phyloP scores from a whole-genome alignment of 2,797 vertebrate genomes.

The Rhabdophis nuchalis region DNA sequence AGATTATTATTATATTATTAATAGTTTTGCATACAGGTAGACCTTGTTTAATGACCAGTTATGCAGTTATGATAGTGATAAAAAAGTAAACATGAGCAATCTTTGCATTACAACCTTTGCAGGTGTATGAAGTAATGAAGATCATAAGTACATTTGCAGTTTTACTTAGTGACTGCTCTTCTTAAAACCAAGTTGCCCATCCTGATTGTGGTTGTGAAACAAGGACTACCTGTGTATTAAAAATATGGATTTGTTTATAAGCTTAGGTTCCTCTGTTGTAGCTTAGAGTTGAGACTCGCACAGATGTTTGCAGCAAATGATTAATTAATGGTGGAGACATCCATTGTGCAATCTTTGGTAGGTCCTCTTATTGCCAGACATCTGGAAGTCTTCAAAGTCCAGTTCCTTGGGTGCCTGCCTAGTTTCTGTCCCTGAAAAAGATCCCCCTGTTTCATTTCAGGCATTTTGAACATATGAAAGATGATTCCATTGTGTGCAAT shows the following conservation, averaged over 20 bases:
- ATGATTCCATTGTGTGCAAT: constrained; percentile 94
- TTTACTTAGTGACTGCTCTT: neutral
- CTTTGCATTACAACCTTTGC: neutral
- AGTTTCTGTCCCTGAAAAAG: neutral
- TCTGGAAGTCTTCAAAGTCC: neutral
- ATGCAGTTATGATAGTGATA: neutral
- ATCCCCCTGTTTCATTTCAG: constrained; percentile 60
- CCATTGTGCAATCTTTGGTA: neutral
- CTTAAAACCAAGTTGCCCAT: neutral
- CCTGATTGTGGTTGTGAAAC: neutral
- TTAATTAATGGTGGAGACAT: neutral
- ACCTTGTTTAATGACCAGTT: neutral
- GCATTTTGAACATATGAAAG: constrained; percentile 97
- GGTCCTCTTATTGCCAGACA: neutral
- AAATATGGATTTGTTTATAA: neutral
- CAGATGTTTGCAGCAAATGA: neutral
- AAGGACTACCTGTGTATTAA: neutral
- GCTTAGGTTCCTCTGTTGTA: neutral
- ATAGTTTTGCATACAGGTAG: neutral
- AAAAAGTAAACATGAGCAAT: neutral
- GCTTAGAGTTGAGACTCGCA: neutral
- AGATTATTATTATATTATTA: too few relatives aligned
- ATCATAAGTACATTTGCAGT: neutral
- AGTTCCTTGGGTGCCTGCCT: neutral
- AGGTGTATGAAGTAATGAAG: neutral